Evolutionary conservation across 2,113 vertebrate genomes (phyloP), one percentile per base, ranked within the genome.

Genomic region (Pygathrix nemaeus): DNA sequence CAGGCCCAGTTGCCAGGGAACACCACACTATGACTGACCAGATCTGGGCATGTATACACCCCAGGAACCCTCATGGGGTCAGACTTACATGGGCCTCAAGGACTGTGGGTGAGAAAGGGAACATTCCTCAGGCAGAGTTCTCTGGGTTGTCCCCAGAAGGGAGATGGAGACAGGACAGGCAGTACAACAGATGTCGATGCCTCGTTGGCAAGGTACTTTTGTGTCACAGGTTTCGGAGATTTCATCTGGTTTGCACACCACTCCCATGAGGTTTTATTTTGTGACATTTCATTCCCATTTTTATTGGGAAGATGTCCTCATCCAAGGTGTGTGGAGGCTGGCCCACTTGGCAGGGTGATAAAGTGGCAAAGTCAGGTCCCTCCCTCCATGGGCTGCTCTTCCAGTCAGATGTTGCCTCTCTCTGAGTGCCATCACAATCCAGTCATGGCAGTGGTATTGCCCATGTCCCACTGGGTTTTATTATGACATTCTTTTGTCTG

Each of bases 331-430:
- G 55, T 9, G 21, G 18, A 64, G 35, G 27, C n/a, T 50, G 8
- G n/a, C 59, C 32, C 18, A 40, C 64, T 43, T 18, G 23, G 45
- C n/a, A 66, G 68, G 57, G 25, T 2, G 1, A 35, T 1, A 25
- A 6, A 23, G 35, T 23, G 78, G 38, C 35, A 3, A 8, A 17
- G 8, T 27, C 30, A 30, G 9, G 57, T 68, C 79, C 68, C 57
- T 32, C 30, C 25, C 52, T 59, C 18, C 59, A 32, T 0, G 5
- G 21, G 55, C n/a, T 38, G 32, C 32, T 2, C 38, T 17, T 61
- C 14, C 23, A 0, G 20, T 11, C 17, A 13, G 52, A 25, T 0
- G 14, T 27, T 10, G 0, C 38, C 27, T 35, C 45, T 64, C 38
- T 80, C 32, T 20, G 38, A 40, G n/a, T 23, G 57, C 11, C 11